phyloP scores from a whole-genome alignment of 2,113 vertebrate genomes.

The pig (Sus scrofa) region DNA sequence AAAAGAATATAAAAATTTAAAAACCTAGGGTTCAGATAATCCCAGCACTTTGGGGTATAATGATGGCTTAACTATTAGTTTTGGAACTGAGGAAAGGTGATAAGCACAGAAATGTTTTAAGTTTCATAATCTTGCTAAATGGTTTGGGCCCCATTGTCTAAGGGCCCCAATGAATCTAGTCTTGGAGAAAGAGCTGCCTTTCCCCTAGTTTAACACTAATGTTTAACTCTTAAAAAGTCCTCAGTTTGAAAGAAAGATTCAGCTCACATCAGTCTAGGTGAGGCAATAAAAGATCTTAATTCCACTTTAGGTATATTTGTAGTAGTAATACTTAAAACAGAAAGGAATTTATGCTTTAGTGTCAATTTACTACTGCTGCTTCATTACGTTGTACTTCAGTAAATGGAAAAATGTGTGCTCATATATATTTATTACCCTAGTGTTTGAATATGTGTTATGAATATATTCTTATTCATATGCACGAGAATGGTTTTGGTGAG shows the following conservation, averaged over 20 bases:
- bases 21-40: neutral
- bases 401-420: neutral
- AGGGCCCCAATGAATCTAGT: neutral
- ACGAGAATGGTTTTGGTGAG: neutral
- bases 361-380: neutral
- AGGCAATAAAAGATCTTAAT: neutral
- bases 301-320: slow-evolving; percentile 10
- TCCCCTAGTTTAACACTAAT: neutral
- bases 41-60: neutral
- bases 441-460: neutral
- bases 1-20: neutral
- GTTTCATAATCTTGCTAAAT: neutral
- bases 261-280: neutral
- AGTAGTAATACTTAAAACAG: neutral
- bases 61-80: neutral
- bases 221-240: neutral
- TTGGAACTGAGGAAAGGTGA: neutral
- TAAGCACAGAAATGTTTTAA: neutral
- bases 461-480: neutral
- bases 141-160: neutral
- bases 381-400: neutral
- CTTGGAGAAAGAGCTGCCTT: neutral
- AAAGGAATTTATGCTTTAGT: neutral
- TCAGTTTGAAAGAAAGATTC: neutral
- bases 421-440: neutral